phyloP scores from a whole-genome alignment of 2,797 vertebrate genomes.

The Acanthurus leucopareius region DNA sequence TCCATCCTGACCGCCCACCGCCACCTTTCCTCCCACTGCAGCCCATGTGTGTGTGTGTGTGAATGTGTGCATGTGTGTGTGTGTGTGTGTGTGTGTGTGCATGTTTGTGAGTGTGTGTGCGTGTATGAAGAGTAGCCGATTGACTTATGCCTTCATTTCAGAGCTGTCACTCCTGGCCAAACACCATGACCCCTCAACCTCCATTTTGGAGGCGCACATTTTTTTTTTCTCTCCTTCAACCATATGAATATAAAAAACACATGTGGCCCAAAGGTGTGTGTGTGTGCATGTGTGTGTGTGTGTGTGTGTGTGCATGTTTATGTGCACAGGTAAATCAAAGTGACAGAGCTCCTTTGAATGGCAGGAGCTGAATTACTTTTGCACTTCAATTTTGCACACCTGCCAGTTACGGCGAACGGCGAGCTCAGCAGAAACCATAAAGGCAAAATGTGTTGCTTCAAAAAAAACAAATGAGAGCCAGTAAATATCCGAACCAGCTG shows the following conservation, averaged over 20 bases:
- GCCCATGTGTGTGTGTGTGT: not conserved
- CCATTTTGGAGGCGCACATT: constrained; percentile 74
- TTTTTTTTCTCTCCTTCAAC: constrained; percentile 55
- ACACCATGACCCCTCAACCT: constrained; percentile 84
- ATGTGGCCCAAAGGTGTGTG: constrained; percentile 71
- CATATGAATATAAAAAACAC: constrained; percentile 85
- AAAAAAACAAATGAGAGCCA: constrained; percentile 58
- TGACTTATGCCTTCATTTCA: constrained; percentile 88
- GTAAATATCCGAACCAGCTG: constrained; percentile 56
- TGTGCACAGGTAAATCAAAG: constrained; percentile 81
- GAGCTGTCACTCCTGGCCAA: constrained; percentile 86
- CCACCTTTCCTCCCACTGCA: constrained; percentile 21
- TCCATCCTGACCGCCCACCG: constrained; percentile 49
- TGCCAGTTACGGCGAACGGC: constrained; percentile 76
- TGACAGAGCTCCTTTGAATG: constrained; percentile 79
- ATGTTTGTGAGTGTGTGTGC: constrained; percentile 44
- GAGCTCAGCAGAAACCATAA: constrained; percentile 71
- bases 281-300: constrained; percentile 39
- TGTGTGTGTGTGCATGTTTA: constrained; percentile 64
- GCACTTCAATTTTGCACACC: constrained; percentile 81
- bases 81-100: constrained; percentile 30
- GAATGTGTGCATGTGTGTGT: no score
- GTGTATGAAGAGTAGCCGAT: constrained; percentile 74
- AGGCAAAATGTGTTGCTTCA: constrained; percentile 59
- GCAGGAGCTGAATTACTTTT: constrained; percentile 80